Evolutionary conservation across 1,140 invertebrate genomes (phyloP).

Genomic region (Archivesica marissinica): DNA sequence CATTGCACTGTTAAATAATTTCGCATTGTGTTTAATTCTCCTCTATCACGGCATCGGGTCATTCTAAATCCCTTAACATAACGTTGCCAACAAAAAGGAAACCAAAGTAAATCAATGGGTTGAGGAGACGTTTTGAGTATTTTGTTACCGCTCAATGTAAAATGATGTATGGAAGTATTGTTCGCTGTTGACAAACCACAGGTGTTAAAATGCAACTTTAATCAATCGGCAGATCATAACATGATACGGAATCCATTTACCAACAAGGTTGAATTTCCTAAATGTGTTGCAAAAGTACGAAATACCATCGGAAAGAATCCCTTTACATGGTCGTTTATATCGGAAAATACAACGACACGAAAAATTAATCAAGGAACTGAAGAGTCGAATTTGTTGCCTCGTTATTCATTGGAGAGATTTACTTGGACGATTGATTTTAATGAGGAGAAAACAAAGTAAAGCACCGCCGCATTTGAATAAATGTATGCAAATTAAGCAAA

Average conservation of each 20-base stretch:
- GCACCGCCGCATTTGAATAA: conserved; percentile 55
- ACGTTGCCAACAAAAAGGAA: conserved; percentile 24
- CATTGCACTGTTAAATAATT: conserved; percentile 26
- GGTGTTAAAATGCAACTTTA: conserved; percentile 58
- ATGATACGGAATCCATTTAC: not conserved
- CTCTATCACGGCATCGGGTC: conserved; percentile 46
- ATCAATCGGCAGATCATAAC: conserved; percentile 11
- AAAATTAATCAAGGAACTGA: conserved; percentile 11
- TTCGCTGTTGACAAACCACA: conserved; percentile 20
- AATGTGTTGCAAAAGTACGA: not conserved
- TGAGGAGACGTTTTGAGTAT: conserved; percentile 45
- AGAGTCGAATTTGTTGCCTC: conserved; percentile 8
- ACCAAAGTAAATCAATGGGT: conserved; percentile 32
- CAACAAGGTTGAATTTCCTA: not conserved
- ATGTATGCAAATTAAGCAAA: conserved; percentile 58
- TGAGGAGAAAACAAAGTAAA: conserved; percentile 35
- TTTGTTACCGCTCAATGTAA: not conserved
- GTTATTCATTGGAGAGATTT: conserved; percentile 32
- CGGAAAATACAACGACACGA: not conserved
- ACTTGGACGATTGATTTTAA: conserved; percentile 51
- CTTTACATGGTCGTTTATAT: not conserved
- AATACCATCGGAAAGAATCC: not conserved
- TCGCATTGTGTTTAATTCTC: not conserved
- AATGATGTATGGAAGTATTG: conserved; percentile 32
- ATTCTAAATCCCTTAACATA: conserved; percentile 6